These are phyloP conservation scores for Scaeva pyrastri DNA, from an alignment of 2,888 invertebrate genomes.

Conservation along the genomic window DNA sequence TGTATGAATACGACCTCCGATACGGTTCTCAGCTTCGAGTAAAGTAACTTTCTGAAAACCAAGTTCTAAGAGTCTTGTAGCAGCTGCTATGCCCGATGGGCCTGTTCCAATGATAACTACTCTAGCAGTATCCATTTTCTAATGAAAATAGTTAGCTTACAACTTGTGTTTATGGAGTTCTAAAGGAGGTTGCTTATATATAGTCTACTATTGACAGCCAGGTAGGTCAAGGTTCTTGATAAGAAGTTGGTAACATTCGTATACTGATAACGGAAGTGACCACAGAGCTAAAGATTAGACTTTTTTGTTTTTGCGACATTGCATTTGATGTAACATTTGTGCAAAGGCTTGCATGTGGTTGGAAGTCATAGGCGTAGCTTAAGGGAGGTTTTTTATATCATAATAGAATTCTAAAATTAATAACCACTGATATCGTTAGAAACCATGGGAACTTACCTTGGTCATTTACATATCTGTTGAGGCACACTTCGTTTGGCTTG, in stretches of 20 bases:
- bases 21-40: conserved; percentile 85
- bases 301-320: too few species aligned
- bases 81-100: conserved; percentile 81
- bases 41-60: conserved; percentile 84
- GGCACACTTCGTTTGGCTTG: not conserved
- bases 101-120: conserved; percentile 81
- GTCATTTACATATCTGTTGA: not conserved
- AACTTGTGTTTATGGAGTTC: not conserved
- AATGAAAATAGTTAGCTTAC: not conserved
- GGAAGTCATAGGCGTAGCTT: not conserved
- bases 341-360: not conserved
- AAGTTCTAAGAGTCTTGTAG: conserved; percentile 80
- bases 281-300: too few species aligned
- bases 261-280: not conserved
- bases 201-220: not conserved
- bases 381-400: not conserved
- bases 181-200: not conserved
- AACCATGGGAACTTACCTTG: not conserved
- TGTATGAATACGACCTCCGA: conserved; percentile 84
- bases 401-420: too few species aligned
- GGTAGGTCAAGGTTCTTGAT: not conserved
- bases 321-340: too few species aligned
- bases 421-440: not conserved
- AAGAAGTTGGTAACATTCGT: not conserved
- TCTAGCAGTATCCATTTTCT: conserved; percentile 53